phyloP scores from a whole-genome alignment of 2,113 vertebrate species.

The Patagioenas fasciata region DNA sequence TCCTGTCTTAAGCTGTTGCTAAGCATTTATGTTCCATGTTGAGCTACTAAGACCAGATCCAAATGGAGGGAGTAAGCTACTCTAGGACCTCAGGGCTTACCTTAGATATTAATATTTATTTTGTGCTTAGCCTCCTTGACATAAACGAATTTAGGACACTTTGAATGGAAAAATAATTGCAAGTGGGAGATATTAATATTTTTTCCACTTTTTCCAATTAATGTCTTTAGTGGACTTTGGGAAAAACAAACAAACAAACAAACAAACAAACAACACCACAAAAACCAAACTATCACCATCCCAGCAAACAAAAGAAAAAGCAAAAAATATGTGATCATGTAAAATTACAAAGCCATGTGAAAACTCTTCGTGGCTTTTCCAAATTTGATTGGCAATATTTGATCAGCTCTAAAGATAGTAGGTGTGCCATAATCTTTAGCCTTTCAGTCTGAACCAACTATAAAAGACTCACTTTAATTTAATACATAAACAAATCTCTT shows the following conservation, averaged over 20 bases:
- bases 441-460: slow-evolving; percentile 12
- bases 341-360: neutral
- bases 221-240: neutral
- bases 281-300: neutral
- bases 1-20: neutral
- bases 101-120: neutral
- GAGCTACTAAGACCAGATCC: neutral
- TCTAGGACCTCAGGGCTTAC: neutral
- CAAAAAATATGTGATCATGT: neutral
- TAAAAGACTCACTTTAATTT: slow-evolving; percentile 42
- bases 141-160: neutral
- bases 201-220: neutral
- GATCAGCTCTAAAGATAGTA: neutral
- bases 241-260: neutral
- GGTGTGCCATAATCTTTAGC: neutral
- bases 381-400: neutral
- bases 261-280: no score
- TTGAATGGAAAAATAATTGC: neutral
- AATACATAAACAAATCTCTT: slow-evolving; percentile 69
- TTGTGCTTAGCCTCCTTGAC: neutral
- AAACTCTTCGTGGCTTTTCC: neutral
- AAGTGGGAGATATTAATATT: neutral
- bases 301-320: neutral
- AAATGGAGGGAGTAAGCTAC: neutral
- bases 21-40: neutral